Evolutionary conservation across 2,113 vertebrate genomes (phyloP).

Genomic region (Tachycineta bicolor): DNA sequence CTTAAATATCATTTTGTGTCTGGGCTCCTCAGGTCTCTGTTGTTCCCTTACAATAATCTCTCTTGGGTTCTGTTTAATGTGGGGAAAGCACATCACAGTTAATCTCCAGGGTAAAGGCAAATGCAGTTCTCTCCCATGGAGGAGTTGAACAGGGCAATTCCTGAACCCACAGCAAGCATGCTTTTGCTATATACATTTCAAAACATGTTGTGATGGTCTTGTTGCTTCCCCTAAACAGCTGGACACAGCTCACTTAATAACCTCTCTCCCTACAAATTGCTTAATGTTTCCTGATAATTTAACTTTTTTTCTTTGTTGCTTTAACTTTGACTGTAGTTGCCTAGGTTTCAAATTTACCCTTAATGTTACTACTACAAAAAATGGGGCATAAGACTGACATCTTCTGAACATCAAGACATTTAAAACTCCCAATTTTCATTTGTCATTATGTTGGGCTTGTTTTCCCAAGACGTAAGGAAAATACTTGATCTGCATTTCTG

Average conservation of each 20-base stretch:
- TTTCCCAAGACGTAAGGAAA: constrained; percentile 5
- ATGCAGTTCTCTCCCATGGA: neutral
- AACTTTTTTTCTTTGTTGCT: neutral
- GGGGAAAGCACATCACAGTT: neutral
- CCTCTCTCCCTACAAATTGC: neutral
- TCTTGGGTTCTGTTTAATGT: neutral
- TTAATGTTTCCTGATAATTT: neutral
- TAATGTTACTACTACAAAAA: neutral
- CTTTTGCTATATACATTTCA: neutral
- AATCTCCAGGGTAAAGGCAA: neutral
- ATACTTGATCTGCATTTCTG: neutral
- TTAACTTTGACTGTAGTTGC: neutral
- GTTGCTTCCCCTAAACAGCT: neutral
- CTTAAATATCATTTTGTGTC: neutral
- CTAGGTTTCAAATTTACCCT: neutral
- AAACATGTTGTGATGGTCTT: neutral
- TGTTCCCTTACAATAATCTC: neutral
- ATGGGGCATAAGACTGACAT: neutral
- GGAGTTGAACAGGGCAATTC: neutral
- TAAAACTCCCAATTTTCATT: neutral
- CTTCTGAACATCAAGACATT: neutral
- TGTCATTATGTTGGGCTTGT: neutral
- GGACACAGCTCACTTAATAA: neutral
- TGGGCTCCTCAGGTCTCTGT: neutral
- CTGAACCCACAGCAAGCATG: neutral